Conservation (phyloP, 2,113 vertebrate species). For the Cepphus grylle region DNA sequence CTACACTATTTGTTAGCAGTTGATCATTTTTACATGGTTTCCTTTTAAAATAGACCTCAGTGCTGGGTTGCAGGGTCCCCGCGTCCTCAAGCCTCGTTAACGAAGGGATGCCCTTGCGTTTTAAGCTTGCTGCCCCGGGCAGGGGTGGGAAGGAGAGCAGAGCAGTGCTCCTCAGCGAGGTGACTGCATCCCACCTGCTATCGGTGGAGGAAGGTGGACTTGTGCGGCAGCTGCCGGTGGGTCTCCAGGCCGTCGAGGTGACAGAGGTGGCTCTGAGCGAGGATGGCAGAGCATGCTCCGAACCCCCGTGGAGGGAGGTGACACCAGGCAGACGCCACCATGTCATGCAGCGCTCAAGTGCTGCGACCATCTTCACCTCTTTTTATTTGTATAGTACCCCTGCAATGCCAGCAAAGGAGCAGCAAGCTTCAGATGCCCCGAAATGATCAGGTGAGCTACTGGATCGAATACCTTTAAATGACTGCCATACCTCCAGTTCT, state of each 20-base stretch:
- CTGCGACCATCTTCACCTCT: background rate
- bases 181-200: fast-evolving
- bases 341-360: fast-evolving
- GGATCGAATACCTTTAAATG: background rate
- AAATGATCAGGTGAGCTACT: background rate
- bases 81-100: background rate
- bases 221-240: background rate
- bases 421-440: background rate
- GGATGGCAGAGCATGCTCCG: background rate
- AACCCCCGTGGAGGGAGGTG: fast-evolving
- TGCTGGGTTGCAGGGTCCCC: background rate
- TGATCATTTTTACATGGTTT: background rate
- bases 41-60: background rate
- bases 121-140: background rate
- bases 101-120: background rate
- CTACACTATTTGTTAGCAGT: background rate
- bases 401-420: background rate
- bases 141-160: background rate
- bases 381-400: background rate
- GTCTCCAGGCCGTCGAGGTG: background rate
- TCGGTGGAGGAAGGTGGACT: fast-evolving
- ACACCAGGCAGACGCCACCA: background rate
- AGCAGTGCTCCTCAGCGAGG: background rate
- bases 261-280: background rate
- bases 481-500: background rate